phyloP scores from a whole-genome alignment of 2,888 invertebrate genomes.

The Agrilus biguttatus region DNA sequence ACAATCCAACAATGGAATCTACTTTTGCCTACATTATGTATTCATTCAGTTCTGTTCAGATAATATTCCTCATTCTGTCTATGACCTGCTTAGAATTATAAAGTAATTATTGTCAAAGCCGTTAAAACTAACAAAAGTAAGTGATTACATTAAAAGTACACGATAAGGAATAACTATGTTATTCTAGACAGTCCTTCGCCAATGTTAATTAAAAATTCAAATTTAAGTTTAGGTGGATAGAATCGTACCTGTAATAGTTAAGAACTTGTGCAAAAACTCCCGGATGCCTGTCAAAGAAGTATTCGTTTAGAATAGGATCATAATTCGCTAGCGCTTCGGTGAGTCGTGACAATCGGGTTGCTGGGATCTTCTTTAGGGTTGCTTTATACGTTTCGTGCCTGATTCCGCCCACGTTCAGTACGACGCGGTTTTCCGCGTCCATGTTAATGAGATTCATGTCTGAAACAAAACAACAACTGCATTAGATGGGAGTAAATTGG shows the following conservation, averaged over 20 bases:
- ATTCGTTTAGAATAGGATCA: conserved; percentile 97
- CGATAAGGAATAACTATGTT: too few relatives aligned
- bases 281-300: conserved; percentile 97
- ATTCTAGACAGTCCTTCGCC: too few relatives aligned
- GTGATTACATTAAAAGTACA: too few relatives aligned
- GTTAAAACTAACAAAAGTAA: too few relatives aligned
- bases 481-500: neutral
- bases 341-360: conserved; percentile 82
- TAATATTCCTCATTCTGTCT: too few relatives aligned
- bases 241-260: conserved; percentile 78
- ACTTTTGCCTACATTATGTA: too few relatives aligned
- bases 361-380: conserved; percentile 93
- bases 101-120: too few relatives aligned
- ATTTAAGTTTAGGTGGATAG: too few relatives aligned
- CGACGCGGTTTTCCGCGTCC: conserved; percentile 97
- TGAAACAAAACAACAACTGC: conserved; percentile 11
- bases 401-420: conserved; percentile 96
- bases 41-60: too few relatives aligned
- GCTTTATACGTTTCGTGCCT: conserved; percentile 94
- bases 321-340: conserved; percentile 98
- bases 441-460: conserved; percentile 83
- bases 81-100: too few relatives aligned
- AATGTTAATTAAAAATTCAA: too few relatives aligned
- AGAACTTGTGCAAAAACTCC: conserved; percentile 93
- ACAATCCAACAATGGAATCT: too few relatives aligned